Conservation (phyloP, 64 coral and sea anemone genomes). For the Porites lutea region DNA sequence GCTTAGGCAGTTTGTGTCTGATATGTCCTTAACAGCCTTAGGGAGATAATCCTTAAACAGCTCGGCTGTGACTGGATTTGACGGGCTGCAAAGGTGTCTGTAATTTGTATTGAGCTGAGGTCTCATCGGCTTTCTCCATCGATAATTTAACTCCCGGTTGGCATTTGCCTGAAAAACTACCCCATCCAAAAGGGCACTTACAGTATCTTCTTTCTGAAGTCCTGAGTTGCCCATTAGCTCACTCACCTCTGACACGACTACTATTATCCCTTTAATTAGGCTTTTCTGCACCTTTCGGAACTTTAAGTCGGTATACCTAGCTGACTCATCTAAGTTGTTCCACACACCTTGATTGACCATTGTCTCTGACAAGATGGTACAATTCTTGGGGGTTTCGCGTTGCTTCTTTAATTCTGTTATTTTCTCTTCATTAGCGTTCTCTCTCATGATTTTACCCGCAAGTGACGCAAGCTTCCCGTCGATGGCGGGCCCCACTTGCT, state of each 20-base stretch:
- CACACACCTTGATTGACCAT: conserved; percentile 46
- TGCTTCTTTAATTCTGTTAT: conserved; percentile 33
- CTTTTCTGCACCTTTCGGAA: conserved; percentile 39
- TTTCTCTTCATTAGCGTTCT: conserved; percentile 8
- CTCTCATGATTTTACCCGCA: conserved; percentile 10
- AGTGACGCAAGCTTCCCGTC: conserved; percentile 2
- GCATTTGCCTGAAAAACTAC: conserved; percentile 21
- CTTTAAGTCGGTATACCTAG: conserved; percentile 7
- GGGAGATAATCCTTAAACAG: conserved; percentile 62
- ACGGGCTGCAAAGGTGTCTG: conserved; percentile 61
- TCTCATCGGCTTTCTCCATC: conserved; percentile 32
- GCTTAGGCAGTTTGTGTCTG: conserved; percentile 62
- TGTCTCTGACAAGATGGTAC: background rate
- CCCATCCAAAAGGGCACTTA: conserved; percentile 47
- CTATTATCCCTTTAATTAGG: conserved; percentile 25
- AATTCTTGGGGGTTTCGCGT: conserved; percentile 35
- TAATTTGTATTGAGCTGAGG: conserved; percentile 57
- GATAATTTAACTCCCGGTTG: conserved; percentile 54
- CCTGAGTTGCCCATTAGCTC: background rate
- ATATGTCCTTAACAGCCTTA: conserved; percentile 63
- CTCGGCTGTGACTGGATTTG: conserved; percentile 50
- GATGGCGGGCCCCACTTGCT: too few relatives aligned
- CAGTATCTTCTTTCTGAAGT: conserved; percentile 3
- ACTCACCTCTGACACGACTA: background rate
- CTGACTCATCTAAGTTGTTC: conserved; percentile 40